These are phyloP conservation scores for Sclerurus mexicanus DNA, from an alignment of 2,113 vertebrate genomes.

Conservation along the genomic window DNA sequence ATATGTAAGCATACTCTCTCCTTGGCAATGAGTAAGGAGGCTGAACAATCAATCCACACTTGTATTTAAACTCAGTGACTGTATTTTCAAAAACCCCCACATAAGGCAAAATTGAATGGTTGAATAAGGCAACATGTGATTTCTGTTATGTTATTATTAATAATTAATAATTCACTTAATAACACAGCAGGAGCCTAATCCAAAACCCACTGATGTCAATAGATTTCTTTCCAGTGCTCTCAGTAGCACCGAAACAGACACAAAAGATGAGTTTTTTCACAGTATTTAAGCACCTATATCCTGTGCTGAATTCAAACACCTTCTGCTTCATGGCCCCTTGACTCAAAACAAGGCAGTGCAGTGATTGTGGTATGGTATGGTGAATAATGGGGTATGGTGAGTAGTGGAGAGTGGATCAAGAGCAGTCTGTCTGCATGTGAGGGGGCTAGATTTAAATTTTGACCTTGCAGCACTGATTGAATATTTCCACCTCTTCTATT, in stretches of 20 bases:
- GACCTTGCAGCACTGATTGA: background rate
- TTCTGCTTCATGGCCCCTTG: background rate
- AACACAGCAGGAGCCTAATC: conserved; percentile 52
- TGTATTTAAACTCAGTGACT: conserved; percentile 31
- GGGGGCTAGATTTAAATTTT: background rate
- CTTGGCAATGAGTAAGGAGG: conserved; percentile 31
- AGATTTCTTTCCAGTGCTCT: background rate
- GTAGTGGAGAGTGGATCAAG: fast-evolving
- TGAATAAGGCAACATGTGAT: conserved; percentile 56
- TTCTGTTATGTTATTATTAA: conserved; percentile 65
- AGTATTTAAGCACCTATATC: background rate
- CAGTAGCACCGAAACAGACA: background rate
- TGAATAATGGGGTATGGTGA: background rate
- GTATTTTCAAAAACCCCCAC: conserved; percentile 24
- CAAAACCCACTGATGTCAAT: conserved; percentile 34
- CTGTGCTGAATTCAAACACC: background rate
- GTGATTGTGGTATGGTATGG: fast-evolving
- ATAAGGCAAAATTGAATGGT: conserved; percentile 53
- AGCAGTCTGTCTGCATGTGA: fast-evolving
- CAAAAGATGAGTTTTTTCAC: background rate
- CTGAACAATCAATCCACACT: conserved; percentile 46
- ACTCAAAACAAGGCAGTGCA: background rate
- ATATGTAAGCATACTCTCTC: conserved; percentile 39
- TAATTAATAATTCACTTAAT: conserved; percentile 69
- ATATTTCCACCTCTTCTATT: background rate